Evolutionary conservation across 2,888 invertebrate genomes (phyloP), one percentile per base, ranked within the genome.

Genomic region (Ectobius pallidus): DNA sequence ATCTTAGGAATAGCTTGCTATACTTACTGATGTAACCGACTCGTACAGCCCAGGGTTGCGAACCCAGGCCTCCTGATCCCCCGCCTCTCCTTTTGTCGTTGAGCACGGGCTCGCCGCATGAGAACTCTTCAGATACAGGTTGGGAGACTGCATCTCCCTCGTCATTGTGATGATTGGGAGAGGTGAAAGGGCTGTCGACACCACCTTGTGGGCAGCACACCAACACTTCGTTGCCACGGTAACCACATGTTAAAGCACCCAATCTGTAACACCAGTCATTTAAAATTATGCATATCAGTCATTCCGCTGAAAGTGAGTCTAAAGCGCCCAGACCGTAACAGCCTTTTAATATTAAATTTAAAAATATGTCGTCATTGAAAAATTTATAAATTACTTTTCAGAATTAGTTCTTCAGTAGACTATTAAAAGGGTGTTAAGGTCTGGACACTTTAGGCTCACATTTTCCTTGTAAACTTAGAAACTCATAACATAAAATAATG

Each of bases 21-120:
- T 65, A 82, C 88, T 86, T 82, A 93, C 93, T 89, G 79, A 89
- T 88, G 78, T 93, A 93, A 39, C 92, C 93, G 75, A 94, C 86
- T 78, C 92, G 85, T 0, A 89, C 92, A 0, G 91, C 88, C 87
- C 92, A 93, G 0, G 93, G 93, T 81, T 90, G 91, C 0, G 90
- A 87, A 1, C 93, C 93, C 7, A 93, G 75, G 3, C 78, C 79
- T 11, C 70, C 34, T 20, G 11, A 49, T 22, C 44, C 3, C 3
- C 78, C 79, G 6, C 61, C 22, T 18, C n/a, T 63, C 25, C 16
- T 63, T 20, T 25, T 52, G 27, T 70, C 71, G n/a, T 32, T 63
- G 71, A 70, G 75, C 42, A 62, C 42, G 34, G 71, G 73, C 20
- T 71, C 58, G 27, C 75, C 74, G 67, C 73, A 74, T 22, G 14